Evolutionary conservation across 2,888 invertebrate species (phyloP).

Genomic region (Phasia obesa): DNA sequence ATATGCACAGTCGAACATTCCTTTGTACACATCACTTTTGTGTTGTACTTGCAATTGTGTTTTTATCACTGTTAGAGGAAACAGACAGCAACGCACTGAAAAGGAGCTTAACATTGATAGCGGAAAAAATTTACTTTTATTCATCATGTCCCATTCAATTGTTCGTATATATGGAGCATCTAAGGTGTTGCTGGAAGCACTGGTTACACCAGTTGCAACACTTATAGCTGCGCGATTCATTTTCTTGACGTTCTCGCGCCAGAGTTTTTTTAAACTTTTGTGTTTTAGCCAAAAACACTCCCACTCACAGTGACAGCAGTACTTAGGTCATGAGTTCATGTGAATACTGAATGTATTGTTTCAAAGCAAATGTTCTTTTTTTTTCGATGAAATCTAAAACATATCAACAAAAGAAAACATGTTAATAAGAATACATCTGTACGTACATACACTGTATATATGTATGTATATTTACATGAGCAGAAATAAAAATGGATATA

Average conservation of each 20-base stretch:
- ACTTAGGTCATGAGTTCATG: conserved; percentile 60
- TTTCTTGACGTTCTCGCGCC: neutral
- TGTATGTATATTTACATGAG: neutral
- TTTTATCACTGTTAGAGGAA: conserved; percentile 96
- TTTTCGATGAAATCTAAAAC: conserved; percentile 33
- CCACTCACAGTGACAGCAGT: conserved; percentile 16
- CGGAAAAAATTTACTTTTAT: conserved; percentile 96
- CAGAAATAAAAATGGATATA: no score
- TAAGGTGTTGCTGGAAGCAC: conserved; percentile 71
- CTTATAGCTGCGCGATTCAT: conserved; percentile 71
- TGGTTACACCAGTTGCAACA: conserved; percentile 72
- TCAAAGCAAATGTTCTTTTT: conserved; percentile 14
- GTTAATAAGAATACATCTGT: no score
- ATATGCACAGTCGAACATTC: conserved; percentile 93
- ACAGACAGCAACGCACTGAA: conserved; percentile 87
- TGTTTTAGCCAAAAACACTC: conserved; percentile 4
- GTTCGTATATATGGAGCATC: conserved; percentile 86
- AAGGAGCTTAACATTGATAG: conserved; percentile 91
- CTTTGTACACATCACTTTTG: conserved; percentile 91
- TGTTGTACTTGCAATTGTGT: conserved; percentile 94
- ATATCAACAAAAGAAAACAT: conserved; percentile 11
- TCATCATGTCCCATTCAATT: conserved; percentile 99
- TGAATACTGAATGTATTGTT: conserved; percentile 18
- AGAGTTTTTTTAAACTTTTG: neutral
- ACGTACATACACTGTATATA: no score